These are phyloP conservation scores for Danio rerio DNA, from an alignment of 2,113 vertebrate genomes.

Conservation along the genomic window GRCz12tu NC_133176.1:28645501-28646000, in stretches of 20 bases:
- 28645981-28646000: constrained; percentile 68
- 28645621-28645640: constrained; percentile 22
- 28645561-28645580: not conserved
- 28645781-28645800: not conserved
- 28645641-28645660: constrained; percentile 16
- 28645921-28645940: constrained; percentile 54
- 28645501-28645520: not conserved
- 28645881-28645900: not conserved
- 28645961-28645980: constrained; percentile 48
- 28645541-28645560: not conserved
- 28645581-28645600: constrained; percentile 29
- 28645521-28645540: not conserved
- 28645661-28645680: constrained; percentile 18
- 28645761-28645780: not conserved
- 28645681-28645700: constrained; percentile 31
- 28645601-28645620: constrained; percentile 10
- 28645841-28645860: not conserved
- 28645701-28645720: not conserved
- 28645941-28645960: constrained; percentile 51
- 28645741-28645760: constrained; percentile 11
- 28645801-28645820: not conserved
- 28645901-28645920: constrained; percentile 8
- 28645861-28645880: not conserved
- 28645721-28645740: constrained; percentile 21
- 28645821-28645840: not conserved